A percentile compares a stretch with the other conserved stretches of the same genome.
These are phyloP conservation scores for Pogonus chalceus DNA, from an alignment of 1,140 invertebrate genomes.

Conservation along the genomic window DNA sequence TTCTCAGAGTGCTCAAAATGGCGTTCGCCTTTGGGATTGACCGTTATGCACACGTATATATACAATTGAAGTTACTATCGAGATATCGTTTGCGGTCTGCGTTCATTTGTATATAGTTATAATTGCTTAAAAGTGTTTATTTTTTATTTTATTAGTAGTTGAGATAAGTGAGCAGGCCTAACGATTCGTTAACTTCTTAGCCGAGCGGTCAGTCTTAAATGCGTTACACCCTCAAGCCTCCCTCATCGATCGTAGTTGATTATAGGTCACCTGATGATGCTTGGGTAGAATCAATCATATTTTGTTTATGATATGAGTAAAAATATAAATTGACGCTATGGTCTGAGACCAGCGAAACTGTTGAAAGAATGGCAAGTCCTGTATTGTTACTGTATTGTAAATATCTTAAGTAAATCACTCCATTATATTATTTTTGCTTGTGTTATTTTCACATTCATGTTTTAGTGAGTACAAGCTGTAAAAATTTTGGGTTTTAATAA, in stretches of 20 bases:
- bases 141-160: neutral
- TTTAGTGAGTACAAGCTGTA: slow-evolving; percentile 35
- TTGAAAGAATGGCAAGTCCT: slow-evolving; percentile 11
- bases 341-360: slow-evolving; percentile 33
- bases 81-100: neutral
- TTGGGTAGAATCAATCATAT: slow-evolving; percentile 33
- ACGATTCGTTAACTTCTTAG: neutral
- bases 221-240: neutral
- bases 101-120: slow-evolving; percentile 3
- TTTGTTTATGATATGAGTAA: slow-evolving; percentile 19
- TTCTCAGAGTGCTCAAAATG: slow-evolving; percentile 30
- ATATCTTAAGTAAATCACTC: slow-evolving; percentile 37
- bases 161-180: neutral
- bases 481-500: slow-evolving; percentile 37
- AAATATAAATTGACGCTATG: slow-evolving; percentile 24
- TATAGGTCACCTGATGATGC: slow-evolving; percentile 23
- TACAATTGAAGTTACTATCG: slow-evolving; percentile 14
- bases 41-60: slow-evolving; percentile 11
- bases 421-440: slow-evolving; percentile 32
- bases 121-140: neutral
- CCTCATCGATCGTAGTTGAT: neutral
- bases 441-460: slow-evolving; percentile 36
- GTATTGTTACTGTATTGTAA: slow-evolving; percentile 38
- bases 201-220: neutral
- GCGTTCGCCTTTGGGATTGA: slow-evolving; percentile 10